Percentiles rank a stretch among this genome's conserved stretches.
Evolutionary conservation across 2,888 invertebrate species (phyloP).

Genomic region (Andrena fulva): DNA sequence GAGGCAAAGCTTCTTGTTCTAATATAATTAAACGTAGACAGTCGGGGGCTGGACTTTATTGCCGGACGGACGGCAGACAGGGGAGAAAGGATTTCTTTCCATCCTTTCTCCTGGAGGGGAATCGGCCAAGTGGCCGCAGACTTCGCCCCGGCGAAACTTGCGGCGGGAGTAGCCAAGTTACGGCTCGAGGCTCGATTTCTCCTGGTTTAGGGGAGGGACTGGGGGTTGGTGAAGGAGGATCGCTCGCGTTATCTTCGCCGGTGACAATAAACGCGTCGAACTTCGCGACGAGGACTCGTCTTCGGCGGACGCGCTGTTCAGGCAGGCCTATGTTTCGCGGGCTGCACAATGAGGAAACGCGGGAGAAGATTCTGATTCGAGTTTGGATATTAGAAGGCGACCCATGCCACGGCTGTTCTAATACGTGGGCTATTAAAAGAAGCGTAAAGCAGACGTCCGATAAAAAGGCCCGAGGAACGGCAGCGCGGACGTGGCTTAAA

Average conservation of each 20-base stretch:
- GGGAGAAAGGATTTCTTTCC: slow-evolving; percentile 17
- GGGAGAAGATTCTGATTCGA: no score
- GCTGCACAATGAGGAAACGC: not conserved
- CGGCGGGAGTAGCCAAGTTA: not conserved
- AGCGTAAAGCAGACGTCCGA: not conserved
- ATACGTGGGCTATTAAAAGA: not conserved
- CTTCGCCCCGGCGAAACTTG: slow-evolving; percentile 12
- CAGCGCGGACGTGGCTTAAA: slow-evolving; percentile 45
- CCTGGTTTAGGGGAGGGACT: slow-evolving; percentile 18
- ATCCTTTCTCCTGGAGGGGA: not conserved
- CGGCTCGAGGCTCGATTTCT: slow-evolving; percentile 27
- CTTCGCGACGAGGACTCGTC: slow-evolving; percentile 4
- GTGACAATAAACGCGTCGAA: slow-evolving; percentile 42
- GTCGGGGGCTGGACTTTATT: slow-evolving; percentile 42
- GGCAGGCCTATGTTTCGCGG: slow-evolving; percentile 6
- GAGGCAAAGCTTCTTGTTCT: slow-evolving; percentile 29
- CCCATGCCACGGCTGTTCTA: no score
- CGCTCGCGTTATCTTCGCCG: slow-evolving; percentile 24
- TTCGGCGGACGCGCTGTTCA: slow-evolving; percentile 39
- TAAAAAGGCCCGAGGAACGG: not conserved
- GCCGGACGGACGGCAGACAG: slow-evolving; percentile 3
- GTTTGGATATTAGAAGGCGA: no score
- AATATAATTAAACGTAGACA: slow-evolving; percentile 68
- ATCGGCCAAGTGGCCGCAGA: not conserved
- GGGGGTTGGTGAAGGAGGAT: slow-evolving; percentile 16